Base-by-base conservation (phyloP, 2,888 invertebrate species). In the Caenorhabditis drosophilae region DNA sequence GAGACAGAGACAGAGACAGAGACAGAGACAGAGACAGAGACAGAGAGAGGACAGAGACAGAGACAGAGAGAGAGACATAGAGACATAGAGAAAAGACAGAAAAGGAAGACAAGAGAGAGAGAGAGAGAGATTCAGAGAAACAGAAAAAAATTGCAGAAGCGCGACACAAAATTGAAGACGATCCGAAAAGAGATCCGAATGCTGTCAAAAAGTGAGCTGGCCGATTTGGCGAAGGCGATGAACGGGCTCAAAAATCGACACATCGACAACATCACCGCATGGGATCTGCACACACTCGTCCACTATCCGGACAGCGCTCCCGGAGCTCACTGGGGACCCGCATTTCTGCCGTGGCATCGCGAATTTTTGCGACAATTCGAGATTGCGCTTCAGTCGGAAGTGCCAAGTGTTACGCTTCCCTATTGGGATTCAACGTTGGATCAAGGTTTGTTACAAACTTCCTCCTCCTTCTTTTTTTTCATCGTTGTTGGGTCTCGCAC, bases 401-500 rank as follows among this genome's bases (percentile, higher is more conserved):
- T 75, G 6, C 75, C 78, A 1, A 59, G 54, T 18, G 81, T 81
- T 4, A 70, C 77, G 6, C 54, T 82, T 23, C 81, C 82, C 0
- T 82, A 76, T 53, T 82, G 82, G 82, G 82, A 82, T 61, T 79
- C 80, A 6, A 80, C 79, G 4, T 54, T 82, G 4, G 82, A 82
- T 57, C 67, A 79, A 54, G 81, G 79, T 78, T 4, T n/a, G 46
- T 31, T 22, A 1, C 12, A 20, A 31, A 31, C 9, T 27, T 23
- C 22, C 12, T 31, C 31, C 12, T 9, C 7, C 9, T 40, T 40
- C 40, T 40, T 40, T 9, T 9, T 40, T 40, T 20, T 40, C 9
- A n/a, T n/a, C n/a, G n/a, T n/a, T n/a, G n/a, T n/a, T n/a, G n/a
- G n/a, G n/a, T n/a, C n/a, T n/a, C n/a, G n/a, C n/a, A n/a, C n/a